A percentile compares a stretch with the other conserved stretches of the same genome.
Evolutionary conservation across 2,888 invertebrate genomes (phyloP).

Genomic region (Harpalus rubripes): DNA sequence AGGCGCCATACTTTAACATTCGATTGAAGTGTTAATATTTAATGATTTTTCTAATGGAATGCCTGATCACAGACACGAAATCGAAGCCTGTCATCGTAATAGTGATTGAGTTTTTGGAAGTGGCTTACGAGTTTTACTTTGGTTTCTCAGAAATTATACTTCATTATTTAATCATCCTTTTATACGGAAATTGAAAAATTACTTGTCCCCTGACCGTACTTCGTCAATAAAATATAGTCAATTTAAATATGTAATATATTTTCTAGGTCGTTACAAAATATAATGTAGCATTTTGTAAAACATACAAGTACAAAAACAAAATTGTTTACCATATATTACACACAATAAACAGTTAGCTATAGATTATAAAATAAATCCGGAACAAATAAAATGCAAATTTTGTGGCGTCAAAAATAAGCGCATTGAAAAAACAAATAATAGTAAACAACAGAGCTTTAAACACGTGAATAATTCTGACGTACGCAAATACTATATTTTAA

Average conservation of each 20-base stretch:
- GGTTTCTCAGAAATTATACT: neutral
- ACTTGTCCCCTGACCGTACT: neutral
- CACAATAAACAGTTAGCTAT: neutral
- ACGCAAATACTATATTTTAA: constrained; percentile 12
- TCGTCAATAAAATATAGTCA: no score
- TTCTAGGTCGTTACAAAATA: no score
- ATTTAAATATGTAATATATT: no score
- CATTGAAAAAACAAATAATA: constrained; percentile 13
- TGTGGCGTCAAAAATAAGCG: constrained; percentile 17
- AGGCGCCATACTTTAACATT: constrained; percentile 12
- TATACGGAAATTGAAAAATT: neutral
- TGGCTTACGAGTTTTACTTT: neutral
- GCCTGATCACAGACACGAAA: constrained; percentile 1
- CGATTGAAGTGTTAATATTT: constrained; percentile 44
- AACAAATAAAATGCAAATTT: constrained; percentile 35
- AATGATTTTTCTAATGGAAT: constrained; percentile 48
- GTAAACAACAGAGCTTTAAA: neutral
- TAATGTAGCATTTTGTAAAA: neutral
- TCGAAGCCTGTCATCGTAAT: neutral
- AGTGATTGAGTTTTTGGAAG: constrained; percentile 26
- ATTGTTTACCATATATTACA: neutral
- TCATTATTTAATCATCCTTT: neutral
- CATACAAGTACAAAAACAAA: neutral
- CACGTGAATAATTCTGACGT: constrained; percentile 13
- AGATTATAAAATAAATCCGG: neutral